phyloP scores from a whole-genome alignment of 2,113 vertebrate species.

The Bubo blakistoni region DNA sequence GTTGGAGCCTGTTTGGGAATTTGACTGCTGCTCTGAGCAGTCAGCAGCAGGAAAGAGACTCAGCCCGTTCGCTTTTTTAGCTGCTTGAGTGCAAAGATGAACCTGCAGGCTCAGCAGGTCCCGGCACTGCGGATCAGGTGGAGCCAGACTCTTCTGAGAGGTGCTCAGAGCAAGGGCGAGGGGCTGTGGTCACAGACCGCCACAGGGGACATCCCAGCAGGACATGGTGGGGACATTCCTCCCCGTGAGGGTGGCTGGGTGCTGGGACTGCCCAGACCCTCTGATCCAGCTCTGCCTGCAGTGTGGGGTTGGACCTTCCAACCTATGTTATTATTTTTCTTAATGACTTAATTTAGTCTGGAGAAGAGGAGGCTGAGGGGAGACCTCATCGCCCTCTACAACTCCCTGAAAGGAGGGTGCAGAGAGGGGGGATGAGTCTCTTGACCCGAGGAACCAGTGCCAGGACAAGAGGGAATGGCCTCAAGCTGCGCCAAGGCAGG shows the following conservation, averaged over 20 bases:
- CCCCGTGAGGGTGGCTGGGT: background rate
- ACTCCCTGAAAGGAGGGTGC: too few relatives aligned
- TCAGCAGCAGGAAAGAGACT: background rate
- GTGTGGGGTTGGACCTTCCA: background rate
- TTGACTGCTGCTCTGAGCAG: background rate
- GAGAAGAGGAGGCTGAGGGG: too few relatives aligned
- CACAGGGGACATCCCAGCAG: background rate
- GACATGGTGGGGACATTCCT: accelerated
- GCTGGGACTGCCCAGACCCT: background rate
- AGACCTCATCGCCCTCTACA: too few relatives aligned
- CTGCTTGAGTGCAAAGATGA: background rate
- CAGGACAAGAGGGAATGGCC: too few relatives aligned
- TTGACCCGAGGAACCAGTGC: too few relatives aligned
- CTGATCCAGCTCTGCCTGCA: background rate
- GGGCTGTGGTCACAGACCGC: background rate
- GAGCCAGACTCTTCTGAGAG: background rate
- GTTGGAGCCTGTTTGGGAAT: background rate
- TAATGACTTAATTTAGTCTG: too few relatives aligned
- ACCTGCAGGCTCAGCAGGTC: background rate
- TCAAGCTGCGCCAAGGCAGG: too few relatives aligned
- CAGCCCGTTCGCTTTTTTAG: accelerated
- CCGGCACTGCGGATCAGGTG: background rate
- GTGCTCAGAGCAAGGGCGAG: background rate
- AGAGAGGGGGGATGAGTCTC: too few relatives aligned
- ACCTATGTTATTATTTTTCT: background rate